Conservation (phyloP, 2,888 invertebrate species). For the Drosophila algonquin region DNA sequence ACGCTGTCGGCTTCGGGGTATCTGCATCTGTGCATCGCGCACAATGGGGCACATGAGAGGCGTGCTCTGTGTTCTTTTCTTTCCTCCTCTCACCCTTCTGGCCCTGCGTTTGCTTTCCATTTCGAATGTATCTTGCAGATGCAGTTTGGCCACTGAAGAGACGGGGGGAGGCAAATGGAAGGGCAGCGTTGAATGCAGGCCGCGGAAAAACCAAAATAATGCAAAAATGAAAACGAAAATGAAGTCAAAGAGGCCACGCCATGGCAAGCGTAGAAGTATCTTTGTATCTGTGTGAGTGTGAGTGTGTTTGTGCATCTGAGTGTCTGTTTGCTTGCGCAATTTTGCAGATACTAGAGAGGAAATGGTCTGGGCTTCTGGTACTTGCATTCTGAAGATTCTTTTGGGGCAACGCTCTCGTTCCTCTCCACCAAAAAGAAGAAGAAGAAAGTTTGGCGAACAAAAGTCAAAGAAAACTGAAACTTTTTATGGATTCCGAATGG, state of each 20-base stretch:
- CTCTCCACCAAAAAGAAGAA: too few species aligned
- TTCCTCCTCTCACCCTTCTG: constrained; percentile 1
- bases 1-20: constrained; percentile 10
- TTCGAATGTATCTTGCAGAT: constrained; percentile 44
- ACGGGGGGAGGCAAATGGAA: constrained; percentile 7
- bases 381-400: constrained; percentile 31
- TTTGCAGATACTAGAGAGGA: constrained; percentile 26
- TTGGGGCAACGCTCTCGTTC: constrained; percentile 15
- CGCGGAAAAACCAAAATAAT: constrained; percentile 51
- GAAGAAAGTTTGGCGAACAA: not conserved
- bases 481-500: constrained; percentile 51
- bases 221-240: constrained; percentile 30
- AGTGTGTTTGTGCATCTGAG: not conserved
- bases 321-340: constrained; percentile 33
- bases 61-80: constrained; percentile 32
- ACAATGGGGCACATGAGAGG: constrained; percentile 23
- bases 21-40: constrained; percentile 36
- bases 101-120: constrained; percentile 31
- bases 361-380: constrained; percentile 15
- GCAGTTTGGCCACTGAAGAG: constrained; percentile 9
- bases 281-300: not conserved
- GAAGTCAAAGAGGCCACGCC: constrained; percentile 60
- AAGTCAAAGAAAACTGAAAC: constrained; percentile 16
- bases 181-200: constrained; percentile 53
- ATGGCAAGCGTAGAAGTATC: not conserved